phyloP scores from a whole-genome alignment of 2,888 invertebrate species.

The Venusia cambrica region DNA sequence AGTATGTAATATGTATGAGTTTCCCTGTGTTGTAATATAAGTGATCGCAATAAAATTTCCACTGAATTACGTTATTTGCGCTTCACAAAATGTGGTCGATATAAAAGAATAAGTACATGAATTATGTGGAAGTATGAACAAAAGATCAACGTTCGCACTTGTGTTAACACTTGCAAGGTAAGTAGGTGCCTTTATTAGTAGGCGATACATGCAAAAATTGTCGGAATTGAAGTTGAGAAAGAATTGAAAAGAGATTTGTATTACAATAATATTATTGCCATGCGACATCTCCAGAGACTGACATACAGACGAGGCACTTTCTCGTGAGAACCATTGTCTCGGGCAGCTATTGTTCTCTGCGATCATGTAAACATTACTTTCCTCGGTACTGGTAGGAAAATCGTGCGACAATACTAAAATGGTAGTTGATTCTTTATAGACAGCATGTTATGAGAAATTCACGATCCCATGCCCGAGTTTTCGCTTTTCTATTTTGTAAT shows the following conservation, averaged over 20 bases:
- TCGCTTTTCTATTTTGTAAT: conserved; percentile 8
- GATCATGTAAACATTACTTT: conserved; percentile 49
- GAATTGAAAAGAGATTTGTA: conserved; percentile 9
- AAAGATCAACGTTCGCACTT: no score
- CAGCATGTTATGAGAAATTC: conserved; percentile 9
- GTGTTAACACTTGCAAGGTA: no score
- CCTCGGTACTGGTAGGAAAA: conserved; percentile 44
- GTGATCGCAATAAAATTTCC: no score
- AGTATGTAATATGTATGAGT: no score
- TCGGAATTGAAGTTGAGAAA: no score
- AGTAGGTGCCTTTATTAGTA: no score
- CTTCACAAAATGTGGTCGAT: no score
- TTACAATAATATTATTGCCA: conserved; percentile 18
- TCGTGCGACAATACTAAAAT: conserved; percentile 28
- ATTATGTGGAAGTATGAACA: no score
- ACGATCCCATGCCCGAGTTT: conserved; percentile 9
- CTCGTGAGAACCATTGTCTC: conserved; percentile 56
- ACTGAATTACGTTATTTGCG: no score
- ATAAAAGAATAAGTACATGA: no score
- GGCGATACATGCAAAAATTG: no score
- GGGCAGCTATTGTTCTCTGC: conserved; percentile 34
- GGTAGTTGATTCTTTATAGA: conserved; percentile 17
- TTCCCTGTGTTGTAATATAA: no score
- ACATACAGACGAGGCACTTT: conserved; percentile 53
- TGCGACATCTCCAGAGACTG: conserved; percentile 29